Base-by-base conservation (phyloP, 2,888 invertebrate species). In the Eremobia ochroleuca region DNA sequence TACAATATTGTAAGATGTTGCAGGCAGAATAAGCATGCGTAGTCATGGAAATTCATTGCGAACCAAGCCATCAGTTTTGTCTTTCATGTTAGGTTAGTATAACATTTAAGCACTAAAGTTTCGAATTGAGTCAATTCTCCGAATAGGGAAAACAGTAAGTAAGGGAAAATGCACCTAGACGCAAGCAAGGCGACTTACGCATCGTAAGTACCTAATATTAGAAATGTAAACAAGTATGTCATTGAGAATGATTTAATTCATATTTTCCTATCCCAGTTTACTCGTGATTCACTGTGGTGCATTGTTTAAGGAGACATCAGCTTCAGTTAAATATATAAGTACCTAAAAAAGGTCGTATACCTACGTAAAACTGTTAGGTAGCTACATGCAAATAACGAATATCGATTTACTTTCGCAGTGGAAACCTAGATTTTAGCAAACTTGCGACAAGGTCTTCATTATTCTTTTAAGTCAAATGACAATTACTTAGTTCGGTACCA, bases 211-310 rank as follows among this genome's bases (percentile, higher is more conserved):
- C 28, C 49, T 75, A 66, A 59, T 66, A 74, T 66, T 72, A 58
- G 55, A 64, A 46, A 66, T 73, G 58, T 74, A 66, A 81, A 81
- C 66, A 74, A 31, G 34, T 65, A 58, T 18, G 65, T 78, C 28
- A 80, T 43, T 62, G 4, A 37, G 25, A 58, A 62, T 58, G 18
- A 62, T 59, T 55, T 55, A 58, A 64, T 37, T 28, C 49, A 65
- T 5, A 67, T 74, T 69, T 77, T 77, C 58, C 71, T 69, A 72
- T 72, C 71, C 68, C n/a, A 64, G 62, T 73, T 69, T 52, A 72
- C 40, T 59, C 40, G n/a, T 74, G 68, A 77, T 61, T 73, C 71
- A 72, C 40, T 43, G 40, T 61, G 25, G 15, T 78, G 43, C 31
- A 68, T 71, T 72, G 43, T 76, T 62, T 0, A 67, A 34, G 13